phyloP scores from a whole-genome alignment of 2,113 vertebrate species.

The Lonchura striata region DNA sequence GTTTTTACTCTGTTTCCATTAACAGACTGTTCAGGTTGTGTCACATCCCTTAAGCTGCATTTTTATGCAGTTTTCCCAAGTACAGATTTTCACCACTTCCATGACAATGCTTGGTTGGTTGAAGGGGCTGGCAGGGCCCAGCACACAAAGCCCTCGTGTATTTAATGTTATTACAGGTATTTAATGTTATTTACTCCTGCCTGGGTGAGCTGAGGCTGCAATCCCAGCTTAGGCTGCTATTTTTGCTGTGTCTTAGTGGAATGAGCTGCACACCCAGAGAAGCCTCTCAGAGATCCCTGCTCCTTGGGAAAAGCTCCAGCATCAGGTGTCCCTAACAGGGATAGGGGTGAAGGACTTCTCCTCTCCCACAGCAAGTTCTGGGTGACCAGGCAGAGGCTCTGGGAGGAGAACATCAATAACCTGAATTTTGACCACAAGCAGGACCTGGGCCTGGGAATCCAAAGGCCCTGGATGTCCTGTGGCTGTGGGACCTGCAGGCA shows the following conservation, averaged over 20 bases:
- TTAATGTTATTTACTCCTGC: constrained; percentile 30
- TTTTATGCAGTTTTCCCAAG: not conserved
- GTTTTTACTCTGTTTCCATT: not conserved
- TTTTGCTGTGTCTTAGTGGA: constrained; percentile 52
- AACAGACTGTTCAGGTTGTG: fast-evolving
- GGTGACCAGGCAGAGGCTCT: not conserved
- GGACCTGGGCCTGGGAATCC: not conserved
- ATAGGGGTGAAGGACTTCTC: not conserved
- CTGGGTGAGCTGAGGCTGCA: not conserved
- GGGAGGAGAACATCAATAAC: not conserved
- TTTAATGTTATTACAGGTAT: not conserved
- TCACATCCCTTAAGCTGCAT: not conserved
- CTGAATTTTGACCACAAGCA: not conserved
- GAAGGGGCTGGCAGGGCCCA: not conserved
- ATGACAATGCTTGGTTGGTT: fast-evolving
- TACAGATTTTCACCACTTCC: not conserved
- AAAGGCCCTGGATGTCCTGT: not conserved
- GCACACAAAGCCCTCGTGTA: not conserved
- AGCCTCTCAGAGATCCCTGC: not conserved
- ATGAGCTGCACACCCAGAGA: not conserved
- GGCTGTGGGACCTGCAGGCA: not conserved
- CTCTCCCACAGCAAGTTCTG: not conserved
- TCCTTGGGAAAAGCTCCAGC: not conserved
- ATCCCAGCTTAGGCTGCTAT: constrained; percentile 70
- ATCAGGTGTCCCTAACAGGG: not conserved